Evolutionary conservation across 2,797 vertebrate species (phyloP), one percentile per base, ranked within the genome.

Genomic region (Brotula barbata): DNA sequence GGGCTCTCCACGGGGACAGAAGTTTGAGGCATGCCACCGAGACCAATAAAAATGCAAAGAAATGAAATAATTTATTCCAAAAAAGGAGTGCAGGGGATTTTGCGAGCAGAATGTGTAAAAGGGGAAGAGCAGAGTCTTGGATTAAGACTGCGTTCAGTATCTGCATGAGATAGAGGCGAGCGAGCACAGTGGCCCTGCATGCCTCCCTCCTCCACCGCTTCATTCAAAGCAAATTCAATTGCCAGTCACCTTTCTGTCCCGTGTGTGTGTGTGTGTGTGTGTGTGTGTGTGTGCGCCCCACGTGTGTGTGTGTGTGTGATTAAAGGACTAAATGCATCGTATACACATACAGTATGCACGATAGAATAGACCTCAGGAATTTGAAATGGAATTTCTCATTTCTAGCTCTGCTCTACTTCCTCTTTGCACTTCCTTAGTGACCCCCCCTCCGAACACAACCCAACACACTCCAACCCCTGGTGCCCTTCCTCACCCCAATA

Each of bases 21-120:
- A 76, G 8, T 76, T 80, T 63, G 71, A 84, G 78, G 58, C 70
- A 23, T 45, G 45, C 72, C 62, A 72, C 66, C 48, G 73, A 82
- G 66, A 71, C 31, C 25, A 71, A 85, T 66, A 74, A 73, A 85
- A 83, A 87, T 66, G 58, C 16, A 78, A 81, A 76, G 52, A 78
- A 85, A 78, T 85, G 34, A 82, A 82, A 84, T 87, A 81, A 90
- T 89, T 77, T 89, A 89, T 89, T 89, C 84, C 76, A 75, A 73
- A 73, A 88, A 74, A 75, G 64, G 74, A 88, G 82, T 76, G 77
- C 71, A 78, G 63, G 62, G 82, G 82, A 83, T 87, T 85, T 90
- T 60, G 78, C 84, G 61, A 62, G 62, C 61, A 77, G 66, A 31
- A 23, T 74, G 76, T 51, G 75, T 64, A 71, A 70, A 84, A 81